Base-by-base conservation (phyloP, 1,140 invertebrate genomes). In the Temnothorax nylanderi region DNA sequence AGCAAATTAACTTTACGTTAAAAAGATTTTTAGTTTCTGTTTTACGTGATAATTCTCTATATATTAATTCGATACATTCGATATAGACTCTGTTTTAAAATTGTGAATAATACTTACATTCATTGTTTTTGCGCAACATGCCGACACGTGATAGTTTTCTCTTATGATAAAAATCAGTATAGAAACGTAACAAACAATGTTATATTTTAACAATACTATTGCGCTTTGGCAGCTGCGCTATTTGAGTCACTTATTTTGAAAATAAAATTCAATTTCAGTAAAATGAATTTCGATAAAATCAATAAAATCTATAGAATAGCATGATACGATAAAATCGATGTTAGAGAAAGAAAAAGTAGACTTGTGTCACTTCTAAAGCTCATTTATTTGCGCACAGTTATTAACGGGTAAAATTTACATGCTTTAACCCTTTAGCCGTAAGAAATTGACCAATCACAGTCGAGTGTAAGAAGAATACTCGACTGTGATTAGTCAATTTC, bases 181-280 rank as follows among this genome's bases (percentile, higher is more conserved):
- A 8, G 11, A 69, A 47, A 13, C 6, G 13, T 49, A 26, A 26
- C 26, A 21, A 69, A 75, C n/a, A 16, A n/a, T 34, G 21, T 21
- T 56, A 51, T 18, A 58, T 76, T 41, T 76, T 76, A 41, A 56
- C 51, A 3, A 75, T 58, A 34, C 37, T 26, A 41, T 75, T 75
- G n/a, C 11, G 34, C 3, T 16, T 58, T 75, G 34, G 8, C n/a
- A 21, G n/a, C 34, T 75, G 10, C 18, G 11, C 0, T 1, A 26
- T 26, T 26, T 26, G 26, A 26, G 26, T 26, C 26, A 26, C 11
- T 47, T 72, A 72, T 72, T 72, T 72, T 32, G 11, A 69, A 21
- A 47, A 6, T 47, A 21, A 11, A 58, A 21, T 58, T 58, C 11
- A 62, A 34, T 62, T 34, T 62, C 26, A 2, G 0, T 71, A 47